Evolutionary conservation across 2,797 vertebrate genomes (phyloP), one percentile per base, ranked within the genome.

Genomic region (Aselliscus stoliczkanus): DNA sequence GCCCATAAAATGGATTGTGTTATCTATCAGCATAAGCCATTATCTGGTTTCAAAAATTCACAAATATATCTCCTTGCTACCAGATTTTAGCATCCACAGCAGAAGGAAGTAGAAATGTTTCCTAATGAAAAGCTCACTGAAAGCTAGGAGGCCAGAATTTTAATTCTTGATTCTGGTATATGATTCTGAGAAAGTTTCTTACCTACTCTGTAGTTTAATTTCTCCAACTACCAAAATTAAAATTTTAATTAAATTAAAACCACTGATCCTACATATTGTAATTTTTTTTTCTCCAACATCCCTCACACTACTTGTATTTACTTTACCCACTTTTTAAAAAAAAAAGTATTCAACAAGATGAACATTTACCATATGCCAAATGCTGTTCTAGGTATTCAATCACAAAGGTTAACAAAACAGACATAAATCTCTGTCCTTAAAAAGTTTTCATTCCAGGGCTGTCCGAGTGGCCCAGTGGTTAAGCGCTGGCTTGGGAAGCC

Each of bases 31-130:
- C 39, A 90, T 65, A 88, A 94, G 85, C 75, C 10, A 4, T 88
- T 82, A 79, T 60, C 52, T 92, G 67, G 39, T 65, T 96, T 97
- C 56, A 54, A 84, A 95, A 96, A 90, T 37, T 90, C 84, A 94
- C 64, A 85, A 86, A 42, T 47, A 56, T 3, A 15, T 95, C 34
- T 91, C 65, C 29, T 79, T 88, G 44, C 39, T n/a, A 67, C n/a
- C 1, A 18, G 64, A 54, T 65, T 88, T 60, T 21, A 44, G 37
- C 42, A 90, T n/a, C 56, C 81, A 60, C 13, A 79, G 18, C 39
- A 64, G 67, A 44, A 39, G 5, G 62, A 27, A 73, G 5, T 1
- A 47, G 65, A 88, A 70, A 47, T 81, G 27, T 75, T 90, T 83
- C 58, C 31, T 93, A 91, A 86, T 29, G 52, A 60, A 90, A 64